Percentiles rank a stretch among this genome's conserved stretches.
Evolutionary conservation across 2,797 vertebrate genomes (phyloP).

Genomic region (Eurystomus glaucurus): DNA sequence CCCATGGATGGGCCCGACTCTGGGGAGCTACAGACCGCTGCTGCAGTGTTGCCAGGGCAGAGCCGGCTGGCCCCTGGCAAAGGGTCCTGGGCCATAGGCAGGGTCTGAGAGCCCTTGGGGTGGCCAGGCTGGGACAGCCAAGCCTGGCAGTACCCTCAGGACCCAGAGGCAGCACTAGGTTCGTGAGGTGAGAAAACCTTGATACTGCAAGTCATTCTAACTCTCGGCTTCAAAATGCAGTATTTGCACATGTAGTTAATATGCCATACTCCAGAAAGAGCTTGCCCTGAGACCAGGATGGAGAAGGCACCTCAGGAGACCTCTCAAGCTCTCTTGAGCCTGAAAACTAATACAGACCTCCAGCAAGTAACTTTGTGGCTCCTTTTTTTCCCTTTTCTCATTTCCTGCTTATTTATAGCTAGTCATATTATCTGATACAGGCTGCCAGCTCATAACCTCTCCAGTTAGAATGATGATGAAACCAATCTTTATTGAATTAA

Average conservation of each 20-base stretch:
- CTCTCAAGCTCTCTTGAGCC: background rate
- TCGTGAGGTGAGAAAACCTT: background rate
- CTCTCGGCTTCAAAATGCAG: background rate
- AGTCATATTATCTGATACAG: background rate
- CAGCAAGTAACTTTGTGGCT: background rate
- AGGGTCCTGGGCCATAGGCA: no score
- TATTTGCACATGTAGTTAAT: background rate
- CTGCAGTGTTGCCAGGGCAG: accelerated
- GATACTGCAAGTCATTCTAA: background rate
- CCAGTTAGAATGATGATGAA: background rate
- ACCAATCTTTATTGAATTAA: background rate
- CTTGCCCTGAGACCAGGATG: background rate
- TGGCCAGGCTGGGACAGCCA: background rate
- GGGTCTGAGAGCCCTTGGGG: background rate
- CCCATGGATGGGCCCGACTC: background rate
- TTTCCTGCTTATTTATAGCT: background rate
- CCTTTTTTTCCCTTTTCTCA: background rate
- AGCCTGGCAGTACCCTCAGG: no score
- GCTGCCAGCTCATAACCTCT: background rate
- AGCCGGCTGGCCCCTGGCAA: no score
- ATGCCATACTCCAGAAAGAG: background rate
- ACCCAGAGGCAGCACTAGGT: accelerated
- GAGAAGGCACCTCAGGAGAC: accelerated
- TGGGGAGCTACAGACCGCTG: background rate
- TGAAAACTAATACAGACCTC: background rate